A percentile compares a stretch with the other conserved stretches of the same genome.
Evolutionary conservation across 2,797 vertebrate genomes (phyloP).

Genomic region (Serranus cabrilla): DNA sequence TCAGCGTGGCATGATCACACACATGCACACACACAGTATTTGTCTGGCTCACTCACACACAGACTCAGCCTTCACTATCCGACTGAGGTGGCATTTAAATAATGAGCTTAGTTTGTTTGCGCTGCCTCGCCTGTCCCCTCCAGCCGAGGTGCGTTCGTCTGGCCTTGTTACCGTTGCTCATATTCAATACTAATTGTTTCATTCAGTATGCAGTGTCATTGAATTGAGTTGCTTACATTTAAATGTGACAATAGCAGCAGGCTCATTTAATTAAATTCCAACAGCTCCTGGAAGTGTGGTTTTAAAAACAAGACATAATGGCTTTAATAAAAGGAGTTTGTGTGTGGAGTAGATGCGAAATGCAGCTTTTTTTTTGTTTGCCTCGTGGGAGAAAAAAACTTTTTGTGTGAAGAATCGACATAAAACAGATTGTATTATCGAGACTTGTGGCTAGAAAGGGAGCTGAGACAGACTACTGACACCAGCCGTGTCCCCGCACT

Average conservation of each 20-base stretch:
- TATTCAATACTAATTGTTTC: slow-evolving; percentile 70
- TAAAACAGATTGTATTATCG: slow-evolving; percentile 26
- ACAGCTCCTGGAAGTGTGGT: slow-evolving; percentile 8
- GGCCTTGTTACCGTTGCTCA: slow-evolving; percentile 48
- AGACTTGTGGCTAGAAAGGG: slow-evolving; percentile 16
- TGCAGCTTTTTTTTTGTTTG: slow-evolving; percentile 24
- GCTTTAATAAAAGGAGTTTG: slow-evolving; percentile 36
- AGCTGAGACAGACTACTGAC: slow-evolving; percentile 3
- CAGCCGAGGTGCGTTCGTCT: slow-evolving; percentile 55
- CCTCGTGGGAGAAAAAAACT: neutral
- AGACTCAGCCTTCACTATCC: slow-evolving; percentile 59
- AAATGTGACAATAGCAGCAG: slow-evolving; percentile 30
- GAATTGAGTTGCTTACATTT: slow-evolving; percentile 48
- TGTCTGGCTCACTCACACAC: slow-evolving; percentile 44
- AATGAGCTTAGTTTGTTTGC: slow-evolving; percentile 81
- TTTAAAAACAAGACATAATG: slow-evolving; percentile 28
- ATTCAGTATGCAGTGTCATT: slow-evolving; percentile 43
- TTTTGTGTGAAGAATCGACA: neutral
- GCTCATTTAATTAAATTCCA: slow-evolving; percentile 48
- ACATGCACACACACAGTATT: slow-evolving; percentile 15
- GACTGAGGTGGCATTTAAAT: slow-evolving; percentile 83
- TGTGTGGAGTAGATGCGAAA: slow-evolving; percentile 12
- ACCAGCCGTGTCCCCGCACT: neutral
- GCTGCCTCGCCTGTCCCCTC: slow-evolving; percentile 63
- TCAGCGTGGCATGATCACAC: slow-evolving; percentile 57